phyloP scores from a whole-genome alignment of 2,797 vertebrate species.

The Psittacula derbiana region DNA sequence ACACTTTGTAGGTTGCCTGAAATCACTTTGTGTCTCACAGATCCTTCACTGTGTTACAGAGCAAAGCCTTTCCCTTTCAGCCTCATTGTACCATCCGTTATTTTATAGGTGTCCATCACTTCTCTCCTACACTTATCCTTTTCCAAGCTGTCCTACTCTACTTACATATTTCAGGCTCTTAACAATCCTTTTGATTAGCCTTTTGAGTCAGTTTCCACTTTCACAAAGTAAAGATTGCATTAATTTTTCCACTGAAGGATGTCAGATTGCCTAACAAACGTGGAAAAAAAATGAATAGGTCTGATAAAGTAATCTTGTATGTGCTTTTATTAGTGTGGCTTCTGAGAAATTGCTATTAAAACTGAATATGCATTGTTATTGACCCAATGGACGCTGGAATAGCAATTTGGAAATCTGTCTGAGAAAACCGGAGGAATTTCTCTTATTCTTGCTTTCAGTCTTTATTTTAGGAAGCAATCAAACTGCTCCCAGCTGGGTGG shows the following conservation, averaged over 20 bases:
- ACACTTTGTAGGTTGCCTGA: background rate
- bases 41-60: background rate
- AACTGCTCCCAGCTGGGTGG: conserved; percentile 14
- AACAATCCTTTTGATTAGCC: background rate
- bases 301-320: conserved; percentile 31
- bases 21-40: background rate
- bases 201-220: background rate
- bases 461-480: conserved; percentile 59
- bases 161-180: background rate
- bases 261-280: background rate
- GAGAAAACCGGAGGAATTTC: conserved; percentile 29
- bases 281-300: background rate
- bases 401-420: conserved; percentile 23
- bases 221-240: background rate
- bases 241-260: conserved; percentile 9
- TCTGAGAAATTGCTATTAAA: conserved; percentile 19
- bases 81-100: background rate
- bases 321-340: background rate
- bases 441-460: background rate
- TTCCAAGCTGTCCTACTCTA: background rate
- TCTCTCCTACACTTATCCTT: background rate
- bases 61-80: background rate
- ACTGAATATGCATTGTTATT: background rate
- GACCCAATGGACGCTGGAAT: background rate
- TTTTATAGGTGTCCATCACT: background rate